Conservation (phyloP, 2,113 vertebrate genomes). For the Ivindomyrus marchei region DNA sequence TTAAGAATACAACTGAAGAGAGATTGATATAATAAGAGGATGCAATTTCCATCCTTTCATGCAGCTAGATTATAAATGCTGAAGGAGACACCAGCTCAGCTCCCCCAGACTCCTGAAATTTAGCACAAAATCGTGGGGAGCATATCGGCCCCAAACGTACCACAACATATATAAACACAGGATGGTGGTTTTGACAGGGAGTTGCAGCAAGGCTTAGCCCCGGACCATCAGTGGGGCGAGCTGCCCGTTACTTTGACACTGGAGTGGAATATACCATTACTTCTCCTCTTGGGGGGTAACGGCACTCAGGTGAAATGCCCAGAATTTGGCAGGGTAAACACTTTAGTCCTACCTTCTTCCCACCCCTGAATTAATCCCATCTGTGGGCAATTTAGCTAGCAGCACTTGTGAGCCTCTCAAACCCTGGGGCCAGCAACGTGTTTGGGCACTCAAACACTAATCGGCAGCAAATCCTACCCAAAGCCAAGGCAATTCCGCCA, state of each 20-base stretch:
- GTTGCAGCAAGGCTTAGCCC: neutral
- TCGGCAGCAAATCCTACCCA: neutral
- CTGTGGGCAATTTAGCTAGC: neutral
- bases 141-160: neutral
- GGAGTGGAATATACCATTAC: neutral
- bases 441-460: neutral
- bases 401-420: neutral
- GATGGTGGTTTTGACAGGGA: neutral
- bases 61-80: neutral
- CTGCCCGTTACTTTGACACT: neutral
- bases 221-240: neutral
- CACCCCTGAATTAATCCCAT: neutral
- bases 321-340: neutral
- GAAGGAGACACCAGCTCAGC: neutral
- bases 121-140: neutral
- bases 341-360: neutral
- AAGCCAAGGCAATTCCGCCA: no score
- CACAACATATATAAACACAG: neutral
- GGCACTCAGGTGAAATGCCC: neutral
- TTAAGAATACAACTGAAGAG: neutral
- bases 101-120: neutral
- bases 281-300: neutral
- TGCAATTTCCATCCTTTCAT: neutral
- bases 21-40: neutral
- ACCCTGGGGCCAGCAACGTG: neutral